Percentiles rank a stretch among this genome's conserved stretches.
Conservation (phyloP, 1,140 invertebrate species). For the Platyura marginata region DNA sequence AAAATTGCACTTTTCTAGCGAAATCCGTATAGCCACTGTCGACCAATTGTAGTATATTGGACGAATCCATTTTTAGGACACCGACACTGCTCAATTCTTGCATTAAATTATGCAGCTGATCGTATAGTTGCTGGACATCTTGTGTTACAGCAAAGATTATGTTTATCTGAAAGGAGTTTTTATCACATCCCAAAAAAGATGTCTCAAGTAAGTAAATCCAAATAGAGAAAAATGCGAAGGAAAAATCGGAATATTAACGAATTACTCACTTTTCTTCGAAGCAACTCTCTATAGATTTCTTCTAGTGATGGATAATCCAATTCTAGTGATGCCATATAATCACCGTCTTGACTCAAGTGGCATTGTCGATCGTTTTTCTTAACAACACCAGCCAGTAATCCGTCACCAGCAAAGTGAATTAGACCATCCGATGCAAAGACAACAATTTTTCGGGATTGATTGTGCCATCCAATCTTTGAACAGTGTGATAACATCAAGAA, state of each 20-base stretch:
- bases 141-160: constrained; percentile 43
- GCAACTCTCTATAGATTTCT: constrained; percentile 33
- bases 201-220: background rate
- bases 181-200: background rate
- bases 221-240: background rate
- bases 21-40: constrained; percentile 36
- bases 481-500: too few species aligned
- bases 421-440: constrained; percentile 40
- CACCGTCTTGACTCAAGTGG: constrained; percentile 31
- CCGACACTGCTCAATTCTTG: constrained; percentile 35
- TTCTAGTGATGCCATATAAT: constrained; percentile 28
- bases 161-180: constrained; percentile 25
- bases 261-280: constrained; percentile 29
- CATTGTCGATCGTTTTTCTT: constrained; percentile 31
- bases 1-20: constrained; percentile 33
- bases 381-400: constrained; percentile 28
- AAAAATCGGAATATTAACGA: background rate
- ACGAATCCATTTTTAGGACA: constrained; percentile 33
- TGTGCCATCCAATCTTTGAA: constrained; percentile 33
- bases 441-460: constrained; percentile 35
- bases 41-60: constrained; percentile 38
- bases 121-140: constrained; percentile 31
- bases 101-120: constrained; percentile 28
- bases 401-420: constrained; percentile 43
- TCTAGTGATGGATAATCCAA: constrained; percentile 43